These are phyloP conservation scores for Serinus canaria DNA, from an alignment of 2,113 vertebrate genomes.

Conservation along the genomic window DNA sequence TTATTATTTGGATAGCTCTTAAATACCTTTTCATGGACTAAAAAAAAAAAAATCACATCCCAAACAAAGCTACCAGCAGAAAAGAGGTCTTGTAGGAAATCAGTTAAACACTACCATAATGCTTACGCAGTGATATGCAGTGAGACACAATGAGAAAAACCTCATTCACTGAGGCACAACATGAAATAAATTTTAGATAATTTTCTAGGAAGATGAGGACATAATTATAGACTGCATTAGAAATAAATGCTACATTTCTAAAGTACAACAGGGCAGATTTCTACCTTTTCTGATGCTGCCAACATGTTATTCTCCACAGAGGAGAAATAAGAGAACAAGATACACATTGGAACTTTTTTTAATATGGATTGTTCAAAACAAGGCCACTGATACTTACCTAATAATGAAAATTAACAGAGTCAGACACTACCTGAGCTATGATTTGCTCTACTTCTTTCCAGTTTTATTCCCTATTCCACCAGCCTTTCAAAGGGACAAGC, in stretches of 20 bases:
- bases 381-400: background rate
- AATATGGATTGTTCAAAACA: background rate
- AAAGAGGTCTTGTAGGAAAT: background rate
- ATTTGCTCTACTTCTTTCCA: background rate
- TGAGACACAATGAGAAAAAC: background rate
- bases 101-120: background rate
- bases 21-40: background rate
- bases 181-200: background rate
- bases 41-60: background rate
- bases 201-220: background rate
- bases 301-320: background rate
- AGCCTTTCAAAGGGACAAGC: background rate
- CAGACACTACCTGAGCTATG: background rate
- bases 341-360: background rate
- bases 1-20: background rate
- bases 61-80: background rate
- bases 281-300: background rate
- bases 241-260: background rate
- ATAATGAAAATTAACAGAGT: background rate
- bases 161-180: background rate
- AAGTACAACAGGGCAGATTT: background rate
- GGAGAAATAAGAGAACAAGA: background rate
- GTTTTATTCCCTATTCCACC: background rate
- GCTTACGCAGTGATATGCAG: background rate
- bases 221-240: background rate